These are phyloP conservation scores for Synchiropus splendidus DNA, from an alignment of 2,113 vertebrate species.

Conservation along the genomic window DNA sequence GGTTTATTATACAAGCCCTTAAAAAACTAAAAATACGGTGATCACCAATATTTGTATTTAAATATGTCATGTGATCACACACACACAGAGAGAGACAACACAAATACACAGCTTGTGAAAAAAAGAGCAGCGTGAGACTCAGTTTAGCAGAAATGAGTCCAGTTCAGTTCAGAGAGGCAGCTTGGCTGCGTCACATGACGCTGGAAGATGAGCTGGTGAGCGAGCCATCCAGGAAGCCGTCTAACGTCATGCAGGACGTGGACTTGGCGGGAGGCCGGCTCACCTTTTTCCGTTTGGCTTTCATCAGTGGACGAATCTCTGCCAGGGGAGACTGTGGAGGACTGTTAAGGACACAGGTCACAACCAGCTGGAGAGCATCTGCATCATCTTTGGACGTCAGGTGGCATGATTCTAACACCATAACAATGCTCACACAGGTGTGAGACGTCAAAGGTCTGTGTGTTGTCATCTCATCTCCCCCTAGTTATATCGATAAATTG, in stretches of 20 bases:
- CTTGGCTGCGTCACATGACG: neutral
- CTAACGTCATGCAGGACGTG: constrained; percentile 48
- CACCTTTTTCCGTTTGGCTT: constrained; percentile 70
- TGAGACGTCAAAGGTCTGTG: too few species aligned
- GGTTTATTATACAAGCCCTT: constrained; percentile 43
- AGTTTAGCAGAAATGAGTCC: constrained; percentile 3
- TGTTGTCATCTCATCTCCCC: too few species aligned
- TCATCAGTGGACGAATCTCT: constrained; percentile 67
- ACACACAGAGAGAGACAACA: constrained; percentile 1
- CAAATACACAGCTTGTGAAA: neutral
- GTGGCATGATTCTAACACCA: too few species aligned
- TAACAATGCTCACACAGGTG: too few species aligned
- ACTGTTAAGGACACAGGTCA: neutral
- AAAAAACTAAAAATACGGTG: constrained; percentile 2
- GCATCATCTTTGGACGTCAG: too few species aligned
- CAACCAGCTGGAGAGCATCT: too few species aligned
- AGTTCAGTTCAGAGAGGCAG: too few species aligned
- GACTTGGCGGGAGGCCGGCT: constrained; percentile 47
- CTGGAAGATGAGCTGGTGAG: neutral
- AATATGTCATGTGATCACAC: neutral
- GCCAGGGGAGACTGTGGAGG: constrained; percentile 61
- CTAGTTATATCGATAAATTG: too few species aligned
- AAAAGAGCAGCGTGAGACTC: too few species aligned
- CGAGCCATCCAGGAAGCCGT: constrained; percentile 62
- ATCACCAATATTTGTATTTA: neutral